Evolutionary conservation across 1,140 invertebrate species (phyloP).

Genomic region (Thaumetopoea pityocampa): DNA sequence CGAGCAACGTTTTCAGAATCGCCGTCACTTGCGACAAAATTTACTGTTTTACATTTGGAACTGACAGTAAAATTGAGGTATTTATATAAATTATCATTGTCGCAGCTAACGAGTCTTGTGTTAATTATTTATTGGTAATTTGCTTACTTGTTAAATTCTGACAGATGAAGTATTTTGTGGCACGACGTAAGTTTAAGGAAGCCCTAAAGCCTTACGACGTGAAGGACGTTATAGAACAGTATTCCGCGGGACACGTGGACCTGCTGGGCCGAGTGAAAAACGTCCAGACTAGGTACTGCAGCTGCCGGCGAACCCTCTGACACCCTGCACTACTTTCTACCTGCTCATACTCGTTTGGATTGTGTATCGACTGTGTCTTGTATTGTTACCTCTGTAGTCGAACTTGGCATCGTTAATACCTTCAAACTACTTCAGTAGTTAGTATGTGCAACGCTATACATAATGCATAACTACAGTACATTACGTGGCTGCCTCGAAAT

Average conservation of each 20-base stretch:
- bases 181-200: constrained; percentile 95
- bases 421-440: constrained; percentile 38
- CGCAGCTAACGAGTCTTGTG: constrained; percentile 16
- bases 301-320: constrained; percentile 32
- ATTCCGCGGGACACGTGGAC: constrained; percentile 94
- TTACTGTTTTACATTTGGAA: no score
- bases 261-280: constrained; percentile 92
- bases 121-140: constrained; percentile 21
- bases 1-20: no score
- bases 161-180: constrained; percentile 96
- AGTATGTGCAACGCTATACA: constrained; percentile 52
- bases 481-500: constrained; percentile 24
- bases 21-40: no score
- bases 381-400: constrained; percentile 49
- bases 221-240: constrained; percentile 98
- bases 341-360: constrained; percentile 41
- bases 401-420: constrained; percentile 41
- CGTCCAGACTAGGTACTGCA: constrained; percentile 88
- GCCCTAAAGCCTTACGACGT: constrained; percentile 97
- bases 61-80: no score
- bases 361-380: constrained; percentile 47
- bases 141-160: constrained; percentile 52
- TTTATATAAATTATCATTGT: no score
- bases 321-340: constrained; percentile 51
- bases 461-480: constrained; percentile 29